A percentile compares a stretch with the other conserved stretches of the same genome.
Evolutionary conservation across 1,140 invertebrate genomes (phyloP).

Genomic region (Brachionus asplanchnoidis): DNA sequence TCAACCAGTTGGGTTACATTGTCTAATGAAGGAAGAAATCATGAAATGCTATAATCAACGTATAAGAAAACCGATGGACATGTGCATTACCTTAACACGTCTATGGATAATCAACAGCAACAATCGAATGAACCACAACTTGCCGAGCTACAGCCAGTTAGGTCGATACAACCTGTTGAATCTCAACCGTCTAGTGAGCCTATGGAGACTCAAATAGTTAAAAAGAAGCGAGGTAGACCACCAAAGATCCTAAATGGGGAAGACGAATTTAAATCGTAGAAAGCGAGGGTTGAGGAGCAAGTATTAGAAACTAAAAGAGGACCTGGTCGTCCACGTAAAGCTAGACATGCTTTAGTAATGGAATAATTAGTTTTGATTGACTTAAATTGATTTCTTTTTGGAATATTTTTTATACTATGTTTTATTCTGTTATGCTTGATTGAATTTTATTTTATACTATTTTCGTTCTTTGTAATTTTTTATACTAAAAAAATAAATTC

Average conservation of each 20-base stretch:
- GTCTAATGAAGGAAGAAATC: background rate
- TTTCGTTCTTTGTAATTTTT: background rate
- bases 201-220: background rate
- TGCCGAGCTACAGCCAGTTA: background rate
- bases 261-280: background rate
- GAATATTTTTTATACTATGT: background rate
- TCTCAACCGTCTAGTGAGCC: background rate
- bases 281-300: background rate
- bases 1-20: background rate
- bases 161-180: background rate
- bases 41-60: background rate
- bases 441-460: background rate
- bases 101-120: too few relatives aligned
- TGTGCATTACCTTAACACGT: background rate
- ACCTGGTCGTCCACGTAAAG: background rate
- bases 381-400: background rate
- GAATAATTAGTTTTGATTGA: background rate
- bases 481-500: background rate
- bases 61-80: background rate
- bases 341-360: background rate
- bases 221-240: background rate
- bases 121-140: background rate
- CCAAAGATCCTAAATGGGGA: background rate
- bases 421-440: background rate
- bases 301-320: background rate